Percentiles rank a stretch among this genome's conserved stretches.
These are phyloP conservation scores for Hestina assimilis DNA, from an alignment of 1,140 invertebrate species.

Conservation along the genomic window DNA sequence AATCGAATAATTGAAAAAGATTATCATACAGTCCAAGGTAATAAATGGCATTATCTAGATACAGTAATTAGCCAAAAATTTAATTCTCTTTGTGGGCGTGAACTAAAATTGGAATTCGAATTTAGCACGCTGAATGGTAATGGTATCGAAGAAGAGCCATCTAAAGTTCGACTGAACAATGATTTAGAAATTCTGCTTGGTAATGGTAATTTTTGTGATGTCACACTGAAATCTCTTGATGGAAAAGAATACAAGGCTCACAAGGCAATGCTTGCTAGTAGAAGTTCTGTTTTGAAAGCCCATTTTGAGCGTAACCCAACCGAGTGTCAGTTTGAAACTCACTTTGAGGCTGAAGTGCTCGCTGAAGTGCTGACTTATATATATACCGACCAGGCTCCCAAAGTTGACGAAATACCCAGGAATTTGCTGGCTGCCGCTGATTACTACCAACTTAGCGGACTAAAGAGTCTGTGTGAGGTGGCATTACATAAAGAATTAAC, in stretches of 20 bases:
- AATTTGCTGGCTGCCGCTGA: constrained; percentile 68
- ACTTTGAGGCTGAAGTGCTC: constrained; percentile 81
- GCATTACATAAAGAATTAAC: constrained; percentile 66
- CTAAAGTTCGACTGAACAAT: constrained; percentile 54
- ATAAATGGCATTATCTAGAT: too few relatives aligned
- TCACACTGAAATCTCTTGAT: constrained; percentile 64
- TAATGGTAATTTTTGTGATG: constrained; percentile 64
- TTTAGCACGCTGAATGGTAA: too few relatives aligned
- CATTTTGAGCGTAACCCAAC: constrained; percentile 86
- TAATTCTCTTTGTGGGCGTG: too few relatives aligned
- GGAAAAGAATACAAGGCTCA: constrained; percentile 62
- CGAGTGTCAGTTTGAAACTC: constrained; percentile 78
- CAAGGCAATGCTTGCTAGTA: constrained; percentile 64
- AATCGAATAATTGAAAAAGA: too few relatives aligned
- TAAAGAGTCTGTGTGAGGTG: constrained; percentile 70
- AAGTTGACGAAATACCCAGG: constrained; percentile 72
- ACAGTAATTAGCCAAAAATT: too few relatives aligned
- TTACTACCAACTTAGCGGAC: constrained; percentile 64
- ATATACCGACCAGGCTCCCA: constrained; percentile 82
- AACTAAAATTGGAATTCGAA: too few relatives aligned
- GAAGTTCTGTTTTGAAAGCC: constrained; percentile 83
- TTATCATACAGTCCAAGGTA: too few relatives aligned
- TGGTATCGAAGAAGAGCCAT: too few relatives aligned
- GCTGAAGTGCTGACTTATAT: constrained; percentile 83
- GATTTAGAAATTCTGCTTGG: constrained; percentile 65